Conservation (phyloP, 1,140 invertebrate species). For the Metaphire vulgaris region DNA sequence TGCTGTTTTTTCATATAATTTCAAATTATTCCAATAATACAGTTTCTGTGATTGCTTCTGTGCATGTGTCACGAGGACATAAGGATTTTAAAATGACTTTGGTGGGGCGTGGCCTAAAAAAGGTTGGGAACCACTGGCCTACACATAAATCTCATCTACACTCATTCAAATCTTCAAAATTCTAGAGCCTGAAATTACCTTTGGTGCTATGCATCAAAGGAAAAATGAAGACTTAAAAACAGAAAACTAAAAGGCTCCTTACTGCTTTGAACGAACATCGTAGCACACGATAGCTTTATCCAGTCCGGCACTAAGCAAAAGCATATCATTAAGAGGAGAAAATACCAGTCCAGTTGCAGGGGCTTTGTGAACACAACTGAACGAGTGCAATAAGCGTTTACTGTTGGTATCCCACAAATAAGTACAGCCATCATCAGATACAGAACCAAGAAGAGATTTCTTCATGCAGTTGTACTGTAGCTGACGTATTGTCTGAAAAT, state of each 20-base stretch:
- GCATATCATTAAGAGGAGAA: constrained; percentile 51
- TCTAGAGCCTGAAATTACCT: no score
- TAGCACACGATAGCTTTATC: constrained; percentile 51
- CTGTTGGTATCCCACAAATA: constrained; percentile 49
- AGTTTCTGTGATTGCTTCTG: no score
- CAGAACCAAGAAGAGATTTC: constrained; percentile 46
- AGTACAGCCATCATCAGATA: constrained; percentile 49
- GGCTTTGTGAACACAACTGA: constrained; percentile 41
- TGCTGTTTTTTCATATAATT: no score
- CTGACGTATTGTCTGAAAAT: constrained; percentile 42
- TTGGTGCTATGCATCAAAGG: no score
- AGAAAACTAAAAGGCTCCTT: constrained; percentile 31
- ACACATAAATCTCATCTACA: no score
- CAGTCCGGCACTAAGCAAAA: constrained; percentile 51
- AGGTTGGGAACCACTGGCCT: no score
- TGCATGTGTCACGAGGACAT: no score
- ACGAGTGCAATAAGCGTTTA: constrained; percentile 42
- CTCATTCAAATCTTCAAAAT: no score
- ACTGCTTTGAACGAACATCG: constrained; percentile 49
- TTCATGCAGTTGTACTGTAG: constrained; percentile 45
- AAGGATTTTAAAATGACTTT: no score
- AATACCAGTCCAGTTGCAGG: constrained; percentile 49
- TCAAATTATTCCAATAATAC: no score
- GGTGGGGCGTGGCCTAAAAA: no score
- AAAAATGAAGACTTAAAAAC: no score